Conservation (phyloP, 2,888 invertebrate species). For the Ptilodon capucinus region DNA sequence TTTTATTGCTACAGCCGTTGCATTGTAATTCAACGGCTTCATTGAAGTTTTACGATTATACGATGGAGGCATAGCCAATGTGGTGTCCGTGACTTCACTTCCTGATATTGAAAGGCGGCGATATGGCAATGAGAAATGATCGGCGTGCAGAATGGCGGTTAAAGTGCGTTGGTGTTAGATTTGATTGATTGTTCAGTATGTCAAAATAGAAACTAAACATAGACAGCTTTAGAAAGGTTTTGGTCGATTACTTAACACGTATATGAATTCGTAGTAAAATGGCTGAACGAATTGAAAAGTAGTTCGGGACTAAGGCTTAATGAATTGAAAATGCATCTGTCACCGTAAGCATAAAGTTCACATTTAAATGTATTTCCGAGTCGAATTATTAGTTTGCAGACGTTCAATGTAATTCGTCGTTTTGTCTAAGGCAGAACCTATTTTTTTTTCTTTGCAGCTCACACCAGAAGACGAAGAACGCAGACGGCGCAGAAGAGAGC, state of each 20-base stretch:
- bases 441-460: constrained; percentile 80
- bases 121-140: constrained; percentile 61
- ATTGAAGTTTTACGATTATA: constrained; percentile 77
- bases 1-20: constrained; percentile 54
- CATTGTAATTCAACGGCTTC: constrained; percentile 74
- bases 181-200: constrained; percentile 4
- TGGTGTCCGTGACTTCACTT: constrained; percentile 68
- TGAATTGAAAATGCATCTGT: too few species aligned
- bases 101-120: constrained; percentile 60
- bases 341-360: too few species aligned
- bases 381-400: too few species aligned
- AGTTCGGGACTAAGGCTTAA: too few species aligned
- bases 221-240: not conserved
- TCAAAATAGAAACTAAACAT: not conserved
- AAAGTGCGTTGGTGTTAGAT: constrained; percentile 1
- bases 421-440: not conserved
- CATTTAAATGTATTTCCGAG: too few species aligned
- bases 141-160: constrained; percentile 32
- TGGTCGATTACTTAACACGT: not conserved
- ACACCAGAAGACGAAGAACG: constrained; percentile 97
- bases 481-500: constrained; percentile 91
- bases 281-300: too few species aligned
- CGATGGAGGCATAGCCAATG: constrained; percentile 74
- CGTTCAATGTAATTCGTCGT: not conserved
- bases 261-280: too few species aligned